Percentiles rank a stretch among this genome's conserved stretches.
Conservation (phyloP, 2,888 invertebrate genomes). For the Papilio gigon region DNA sequence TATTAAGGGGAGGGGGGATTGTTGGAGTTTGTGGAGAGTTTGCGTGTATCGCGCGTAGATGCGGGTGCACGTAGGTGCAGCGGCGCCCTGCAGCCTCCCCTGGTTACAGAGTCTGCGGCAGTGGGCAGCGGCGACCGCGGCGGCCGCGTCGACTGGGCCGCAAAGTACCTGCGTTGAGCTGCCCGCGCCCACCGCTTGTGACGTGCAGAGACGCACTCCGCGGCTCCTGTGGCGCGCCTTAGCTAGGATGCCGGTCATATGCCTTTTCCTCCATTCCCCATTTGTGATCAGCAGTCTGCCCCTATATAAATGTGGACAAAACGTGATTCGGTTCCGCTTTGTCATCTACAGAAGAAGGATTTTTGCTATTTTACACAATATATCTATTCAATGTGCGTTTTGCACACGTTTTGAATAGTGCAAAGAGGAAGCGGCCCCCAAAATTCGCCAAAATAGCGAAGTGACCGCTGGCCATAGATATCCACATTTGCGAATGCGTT, state of each 20-base stretch:
- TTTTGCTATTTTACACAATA: background rate
- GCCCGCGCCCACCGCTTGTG: background rate
- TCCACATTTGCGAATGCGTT: too few species aligned
- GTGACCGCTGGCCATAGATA: too few species aligned
- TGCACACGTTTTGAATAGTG: background rate
- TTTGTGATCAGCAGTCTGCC: background rate
- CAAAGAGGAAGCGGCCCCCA: too few species aligned
- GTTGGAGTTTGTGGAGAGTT: too few species aligned
- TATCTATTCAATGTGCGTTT: background rate
- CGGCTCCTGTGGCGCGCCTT: too few species aligned
- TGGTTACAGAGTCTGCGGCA: constrained; percentile 63
- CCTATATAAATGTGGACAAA: too few species aligned
- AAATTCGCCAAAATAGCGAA: too few species aligned
- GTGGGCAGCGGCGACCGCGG: constrained; percentile 68
- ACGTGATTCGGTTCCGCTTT: background rate
- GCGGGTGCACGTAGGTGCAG: too few species aligned
- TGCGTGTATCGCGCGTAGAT: too few species aligned
- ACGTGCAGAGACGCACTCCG: background rate
- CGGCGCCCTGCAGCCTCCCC: background rate
- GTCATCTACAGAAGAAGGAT: background rate
- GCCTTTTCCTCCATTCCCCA: background rate
- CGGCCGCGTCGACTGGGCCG: constrained; percentile 89
- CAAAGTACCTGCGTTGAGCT: constrained; percentile 84
- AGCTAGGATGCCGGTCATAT: background rate
- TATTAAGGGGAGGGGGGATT: too few species aligned